Evolutionary conservation across 2,113 vertebrate species (phyloP), one percentile per base, ranked within the genome.

Genomic region (Erythrocercus mccallii): DNA sequence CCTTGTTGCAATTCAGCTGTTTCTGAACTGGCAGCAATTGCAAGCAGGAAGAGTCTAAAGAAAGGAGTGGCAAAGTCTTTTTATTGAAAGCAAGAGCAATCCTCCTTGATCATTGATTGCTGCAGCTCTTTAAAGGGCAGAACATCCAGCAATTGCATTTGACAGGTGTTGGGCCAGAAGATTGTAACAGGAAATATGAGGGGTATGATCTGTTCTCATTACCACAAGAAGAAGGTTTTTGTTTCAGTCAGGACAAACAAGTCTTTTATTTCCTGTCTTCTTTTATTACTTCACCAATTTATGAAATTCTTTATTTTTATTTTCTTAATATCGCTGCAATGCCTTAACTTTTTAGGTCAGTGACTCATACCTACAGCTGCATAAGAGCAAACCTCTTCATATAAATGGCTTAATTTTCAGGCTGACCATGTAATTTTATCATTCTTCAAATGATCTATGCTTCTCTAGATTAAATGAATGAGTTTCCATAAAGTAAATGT

Each of bases 371-470:
- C 19, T 93, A 62, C 33, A 62, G 33, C 87, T 80, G 47, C 64
- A 81, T 22, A 83, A 80, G 58, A 93, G 25, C 64, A 96, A 94
- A 70, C 18, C 9, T 54, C 16, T 91, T 81, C 82, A 86, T 51
- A 70, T 82, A 90, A 92, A 90, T 77, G 79, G 42, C 71, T 81
- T 94, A 47, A 91, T 96, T 94, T 88, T 91, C 90, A 93, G 88
- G 56, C 66, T 91, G 91, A 82, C 72, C 68, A 44, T 90, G 79
- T 70, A 88, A 77, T 82, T 86, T 92, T 91, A 84, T 81, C 37
- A 23, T 92, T 96, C 60, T 89, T 94, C 76, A 90, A 95, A 95
- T 83, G 44, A 83, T 77, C 69, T 66, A 33, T 62, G 24, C 44
- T 88, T 42, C 56, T 94, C 23, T 70, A 82, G 68, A 81, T 88